Evolutionary conservation across 2,797 vertebrate genomes (phyloP).

Genomic region (Intellagama lesueurii): DNA sequence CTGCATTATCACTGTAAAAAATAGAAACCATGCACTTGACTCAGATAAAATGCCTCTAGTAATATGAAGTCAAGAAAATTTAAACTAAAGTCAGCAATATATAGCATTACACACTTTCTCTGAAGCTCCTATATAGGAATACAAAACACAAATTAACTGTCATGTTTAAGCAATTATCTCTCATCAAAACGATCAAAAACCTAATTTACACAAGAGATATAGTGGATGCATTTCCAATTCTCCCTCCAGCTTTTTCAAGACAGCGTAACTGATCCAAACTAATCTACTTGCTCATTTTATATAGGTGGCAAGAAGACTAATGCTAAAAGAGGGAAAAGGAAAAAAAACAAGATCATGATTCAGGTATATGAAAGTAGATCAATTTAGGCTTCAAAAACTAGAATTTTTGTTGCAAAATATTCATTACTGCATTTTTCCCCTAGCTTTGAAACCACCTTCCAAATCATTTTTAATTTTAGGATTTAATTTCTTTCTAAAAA

Average conservation of each 20-base stretch:
- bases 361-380: conserved; percentile 5
- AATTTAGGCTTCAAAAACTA: conserved; percentile 36
- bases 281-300: conserved; percentile 41
- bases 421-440: conserved; percentile 4
- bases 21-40: conserved; percentile 42
- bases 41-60: conserved; percentile 60
- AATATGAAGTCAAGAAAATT: conserved; percentile 53
- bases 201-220: conserved; percentile 60
- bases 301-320: neutral
- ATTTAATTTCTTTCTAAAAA: conserved; percentile 9
- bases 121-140: conserved; percentile 53
- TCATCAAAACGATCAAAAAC: conserved; percentile 61
- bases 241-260: conserved; percentile 50
- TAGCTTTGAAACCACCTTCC: neutral
- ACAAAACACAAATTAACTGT: conserved; percentile 62
- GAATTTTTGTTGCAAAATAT: conserved; percentile 38
- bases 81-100: conserved; percentile 52
- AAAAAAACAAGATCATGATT: neutral
- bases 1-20: conserved; percentile 57
- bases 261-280: conserved; percentile 50
- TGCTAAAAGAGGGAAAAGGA: neutral
- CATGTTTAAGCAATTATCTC: conserved; percentile 67
- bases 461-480: conserved; percentile 25
- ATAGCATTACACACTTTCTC: conserved; percentile 52
- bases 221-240: conserved; percentile 51